Conservation (phyloP, 2,113 vertebrate species). For the Conger conger region DNA sequence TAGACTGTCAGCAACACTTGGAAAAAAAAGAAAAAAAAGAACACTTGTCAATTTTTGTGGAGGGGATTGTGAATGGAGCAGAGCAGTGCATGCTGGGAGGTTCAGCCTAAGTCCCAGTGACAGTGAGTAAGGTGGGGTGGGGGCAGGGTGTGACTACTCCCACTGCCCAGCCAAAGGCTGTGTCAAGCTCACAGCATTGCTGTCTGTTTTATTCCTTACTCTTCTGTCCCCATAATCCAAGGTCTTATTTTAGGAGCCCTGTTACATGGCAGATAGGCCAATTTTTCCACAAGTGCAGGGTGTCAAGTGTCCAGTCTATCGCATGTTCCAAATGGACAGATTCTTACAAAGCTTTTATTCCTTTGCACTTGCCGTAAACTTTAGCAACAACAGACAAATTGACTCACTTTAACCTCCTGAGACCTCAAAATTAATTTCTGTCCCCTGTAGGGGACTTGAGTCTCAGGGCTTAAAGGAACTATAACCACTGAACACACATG, state of each 20-base stretch:
- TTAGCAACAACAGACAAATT: not conserved
- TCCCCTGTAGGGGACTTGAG: no score
- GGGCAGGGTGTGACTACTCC: slow-evolving; percentile 35
- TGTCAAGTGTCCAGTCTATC: not conserved
- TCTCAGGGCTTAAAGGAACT: no score
- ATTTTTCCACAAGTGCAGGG: not conserved
- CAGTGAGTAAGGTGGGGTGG: slow-evolving; percentile 32
- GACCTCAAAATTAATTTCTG: no score
- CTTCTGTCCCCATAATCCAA: slow-evolving; percentile 23
- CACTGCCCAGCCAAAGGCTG: slow-evolving; percentile 41
- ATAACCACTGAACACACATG: no score
- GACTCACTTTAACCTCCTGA: slow-evolving; percentile 18
- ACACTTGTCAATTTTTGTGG: not conserved
- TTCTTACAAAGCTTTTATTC: not conserved
- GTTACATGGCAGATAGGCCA: not conserved
- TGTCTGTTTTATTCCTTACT: slow-evolving; percentile 45
- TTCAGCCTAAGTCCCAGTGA: slow-evolving; percentile 36
- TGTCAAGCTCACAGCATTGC: slow-evolving; percentile 41
- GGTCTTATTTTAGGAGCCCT: slow-evolving; percentile 39
- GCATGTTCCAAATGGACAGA: not conserved
- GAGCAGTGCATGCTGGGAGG: slow-evolving; percentile 5
- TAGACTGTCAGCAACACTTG: not conserved
- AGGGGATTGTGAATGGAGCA: slow-evolving; percentile 26
- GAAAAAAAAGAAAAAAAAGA: not conserved
- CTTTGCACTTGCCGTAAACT: slow-evolving; percentile 8